A percentile compares a stretch with the other conserved stretches of the same genome.
These are phyloP conservation scores for Aegithalos caudatus DNA, from an alignment of 2,113 vertebrate genomes.

Conservation along the genomic window DNA sequence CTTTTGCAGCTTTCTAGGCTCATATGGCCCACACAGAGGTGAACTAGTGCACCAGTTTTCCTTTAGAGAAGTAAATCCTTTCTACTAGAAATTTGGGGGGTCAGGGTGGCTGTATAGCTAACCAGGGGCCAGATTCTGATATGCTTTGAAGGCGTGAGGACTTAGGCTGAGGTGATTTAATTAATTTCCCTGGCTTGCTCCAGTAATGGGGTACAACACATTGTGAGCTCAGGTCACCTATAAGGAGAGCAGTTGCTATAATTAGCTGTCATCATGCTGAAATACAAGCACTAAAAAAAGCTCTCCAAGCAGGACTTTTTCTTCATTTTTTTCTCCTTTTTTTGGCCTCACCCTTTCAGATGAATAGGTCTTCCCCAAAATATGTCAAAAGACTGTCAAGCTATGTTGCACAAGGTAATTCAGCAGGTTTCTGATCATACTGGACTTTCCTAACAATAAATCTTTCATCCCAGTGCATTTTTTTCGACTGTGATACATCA, in stretches of 20 bases:
- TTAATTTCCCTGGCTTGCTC: not conserved
- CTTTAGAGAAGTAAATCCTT: not conserved
- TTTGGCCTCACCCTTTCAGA: not conserved
- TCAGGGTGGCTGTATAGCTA: not conserved
- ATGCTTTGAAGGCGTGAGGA: not conserved
- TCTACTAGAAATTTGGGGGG: not conserved
- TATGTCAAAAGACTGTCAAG: not conserved
- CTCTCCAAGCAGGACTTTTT: not conserved
- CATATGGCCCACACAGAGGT: not conserved
- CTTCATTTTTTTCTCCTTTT: not conserved
- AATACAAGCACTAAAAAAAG: not conserved
- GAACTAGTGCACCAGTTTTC: not conserved
- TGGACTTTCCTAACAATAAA: not conserved
- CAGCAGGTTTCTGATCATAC: not conserved
- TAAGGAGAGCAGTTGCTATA: not conserved
- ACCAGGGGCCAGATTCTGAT: not conserved
- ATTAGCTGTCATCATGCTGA: conserved; percentile 38
- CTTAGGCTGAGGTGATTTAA: not conserved
- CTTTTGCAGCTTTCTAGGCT: not conserved
- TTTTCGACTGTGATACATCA: not conserved
- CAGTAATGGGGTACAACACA: not conserved
- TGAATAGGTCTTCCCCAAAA: not conserved
- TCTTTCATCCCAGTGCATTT: not conserved
- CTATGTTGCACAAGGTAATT: not conserved
- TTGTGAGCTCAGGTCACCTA: not conserved